A percentile compares a stretch with the other conserved stretches of the same genome.
Evolutionary conservation across 1,140 invertebrate genomes (phyloP).

Genomic region (Zaprionus nigranus): DNA sequence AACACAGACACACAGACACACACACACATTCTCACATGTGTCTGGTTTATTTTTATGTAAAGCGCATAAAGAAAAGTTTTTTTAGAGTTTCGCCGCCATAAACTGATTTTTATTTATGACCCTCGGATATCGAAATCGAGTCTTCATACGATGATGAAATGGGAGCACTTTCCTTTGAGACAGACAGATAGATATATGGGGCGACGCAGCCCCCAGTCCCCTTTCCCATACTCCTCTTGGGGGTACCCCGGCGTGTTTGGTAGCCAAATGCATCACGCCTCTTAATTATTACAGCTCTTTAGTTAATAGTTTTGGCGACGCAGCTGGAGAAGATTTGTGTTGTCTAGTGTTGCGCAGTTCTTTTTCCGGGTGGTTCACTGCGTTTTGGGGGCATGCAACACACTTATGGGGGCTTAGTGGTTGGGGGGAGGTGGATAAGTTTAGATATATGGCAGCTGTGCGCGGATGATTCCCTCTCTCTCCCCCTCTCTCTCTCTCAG

Average conservation of each 20-base stretch:
- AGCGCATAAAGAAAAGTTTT: constrained; percentile 80
- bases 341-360: constrained; percentile 1
- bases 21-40: constrained; percentile 12
- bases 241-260: constrained; percentile 21
- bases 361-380: background rate
- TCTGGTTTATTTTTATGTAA: constrained; percentile 79
- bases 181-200: constrained; percentile 8
- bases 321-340: constrained; percentile 62
- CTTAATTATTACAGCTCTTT: constrained; percentile 81
- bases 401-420: constrained; percentile 47
- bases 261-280: constrained; percentile 67
- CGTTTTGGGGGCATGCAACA: background rate
- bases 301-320: constrained; percentile 79
- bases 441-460: constrained; percentile 57
- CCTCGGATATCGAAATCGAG: constrained; percentile 68
- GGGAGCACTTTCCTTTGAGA: constrained; percentile 58
- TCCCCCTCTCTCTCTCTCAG: background rate
- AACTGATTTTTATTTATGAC: constrained; percentile 81
- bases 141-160: constrained; percentile 75
- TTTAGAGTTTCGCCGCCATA: constrained; percentile 77
- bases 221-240: background rate
- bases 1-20: background rate
- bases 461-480: constrained; percentile 3
- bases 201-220: too few species aligned
- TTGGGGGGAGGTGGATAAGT: constrained; percentile 32